Percentiles rank a stretch among this genome's conserved stretches.
These are phyloP conservation scores for Sinella curviseta DNA, from an alignment of 1,140 invertebrate species.

Conservation along the genomic window DNA sequence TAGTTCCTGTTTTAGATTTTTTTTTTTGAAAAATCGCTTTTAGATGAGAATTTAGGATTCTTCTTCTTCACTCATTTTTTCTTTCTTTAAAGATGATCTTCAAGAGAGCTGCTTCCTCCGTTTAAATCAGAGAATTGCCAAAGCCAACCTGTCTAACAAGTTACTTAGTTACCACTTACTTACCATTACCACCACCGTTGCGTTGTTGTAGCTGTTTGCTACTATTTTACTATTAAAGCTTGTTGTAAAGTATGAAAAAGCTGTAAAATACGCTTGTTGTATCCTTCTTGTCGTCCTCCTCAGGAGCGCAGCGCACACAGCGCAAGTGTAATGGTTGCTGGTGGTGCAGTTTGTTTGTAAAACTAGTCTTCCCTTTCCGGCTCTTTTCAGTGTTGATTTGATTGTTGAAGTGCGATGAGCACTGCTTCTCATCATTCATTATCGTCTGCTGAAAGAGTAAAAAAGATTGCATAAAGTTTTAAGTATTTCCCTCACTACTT, in stretches of 20 bases:
- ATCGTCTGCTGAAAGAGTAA: too few species aligned
- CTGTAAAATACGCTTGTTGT: too few species aligned
- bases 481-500: too few species aligned
- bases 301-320: too few species aligned
- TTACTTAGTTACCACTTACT: background rate
- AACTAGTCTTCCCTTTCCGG: constrained; percentile 26
- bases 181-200: too few species aligned
- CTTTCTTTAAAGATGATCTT: constrained; percentile 19
- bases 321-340: background rate
- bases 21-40: constrained; percentile 4
- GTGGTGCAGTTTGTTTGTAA: background rate
- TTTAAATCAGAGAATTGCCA: background rate
- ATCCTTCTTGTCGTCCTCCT: too few species aligned
- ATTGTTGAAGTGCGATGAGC: background rate
- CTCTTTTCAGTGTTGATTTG: constrained; percentile 15
- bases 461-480: too few species aligned
- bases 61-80: constrained; percentile 21
- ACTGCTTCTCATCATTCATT: background rate
- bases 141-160: constrained; percentile 21
- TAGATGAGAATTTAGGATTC: constrained; percentile 18
- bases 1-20: constrained; percentile 23
- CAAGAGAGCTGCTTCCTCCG: background rate
- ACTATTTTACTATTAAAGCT: too few species aligned
- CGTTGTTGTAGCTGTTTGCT: too few species aligned
- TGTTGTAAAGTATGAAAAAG: background rate